Conservation (phyloP, 2,113 vertebrate species). For the Archilochus colubris region DNA sequence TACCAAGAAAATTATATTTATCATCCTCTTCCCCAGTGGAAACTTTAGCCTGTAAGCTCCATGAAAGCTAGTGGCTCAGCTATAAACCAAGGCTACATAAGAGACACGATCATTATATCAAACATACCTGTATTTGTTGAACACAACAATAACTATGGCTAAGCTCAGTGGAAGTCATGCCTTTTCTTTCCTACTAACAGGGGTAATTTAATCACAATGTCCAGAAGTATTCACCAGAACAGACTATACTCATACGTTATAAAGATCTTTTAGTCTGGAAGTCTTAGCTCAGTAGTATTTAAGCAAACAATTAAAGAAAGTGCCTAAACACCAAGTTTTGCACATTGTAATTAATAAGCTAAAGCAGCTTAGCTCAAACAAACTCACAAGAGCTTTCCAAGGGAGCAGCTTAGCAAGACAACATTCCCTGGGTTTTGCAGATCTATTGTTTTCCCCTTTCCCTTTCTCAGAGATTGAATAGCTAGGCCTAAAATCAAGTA, state of each 20-base stretch:
- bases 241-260: accelerated
- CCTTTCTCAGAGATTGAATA: not conserved
- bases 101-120: not conserved
- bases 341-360: too few relatives aligned
- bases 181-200: not conserved
- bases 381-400: not conserved
- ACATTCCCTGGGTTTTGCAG: not conserved
- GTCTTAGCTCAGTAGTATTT: not conserved
- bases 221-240: not conserved
- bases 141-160: accelerated
- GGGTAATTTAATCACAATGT: not conserved
- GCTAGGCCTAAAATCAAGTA: not conserved
- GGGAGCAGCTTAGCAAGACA: constrained; percentile 20
- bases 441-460: not conserved
- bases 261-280: not conserved
- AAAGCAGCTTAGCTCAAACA: too few relatives aligned
- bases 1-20: not conserved
- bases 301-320: constrained; percentile 10
- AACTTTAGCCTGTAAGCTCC: not conserved
- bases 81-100: not conserved
- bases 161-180: not conserved
- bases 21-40: not conserved
- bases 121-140: not conserved
- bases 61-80: not conserved
- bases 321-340: not conserved